Percentiles rank a stretch among this genome's conserved stretches.
phyloP scores from a whole-genome alignment of 2,888 invertebrate species.

The Tineola bisselliella region DNA sequence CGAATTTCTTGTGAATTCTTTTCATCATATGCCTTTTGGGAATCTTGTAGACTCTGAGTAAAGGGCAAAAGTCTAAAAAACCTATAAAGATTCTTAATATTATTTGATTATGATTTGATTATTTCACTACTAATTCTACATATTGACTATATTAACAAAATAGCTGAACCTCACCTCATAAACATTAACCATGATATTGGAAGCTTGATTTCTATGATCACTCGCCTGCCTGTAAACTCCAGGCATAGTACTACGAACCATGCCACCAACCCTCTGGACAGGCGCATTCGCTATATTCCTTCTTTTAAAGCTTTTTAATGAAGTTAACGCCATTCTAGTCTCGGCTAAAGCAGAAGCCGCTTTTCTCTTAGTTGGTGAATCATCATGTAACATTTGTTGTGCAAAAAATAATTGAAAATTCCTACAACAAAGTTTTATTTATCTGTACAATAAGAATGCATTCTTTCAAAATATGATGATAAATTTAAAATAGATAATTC shows the following conservation, averaged over 20 bases:
- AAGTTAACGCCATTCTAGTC: constrained; percentile 80
- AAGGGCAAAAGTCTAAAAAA: too few species aligned
- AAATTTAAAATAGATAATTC: too few species aligned
- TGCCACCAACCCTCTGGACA: constrained; percentile 65
- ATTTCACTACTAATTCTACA: too few species aligned
- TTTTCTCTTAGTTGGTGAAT: constrained; percentile 64
- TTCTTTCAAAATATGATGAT: too few species aligned
- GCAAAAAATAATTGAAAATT: constrained; percentile 79
- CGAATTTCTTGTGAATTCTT: too few species aligned
- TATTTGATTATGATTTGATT: too few species aligned
- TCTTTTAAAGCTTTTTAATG: constrained; percentile 74
- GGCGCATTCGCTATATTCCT: constrained; percentile 57
- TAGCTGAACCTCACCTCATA: constrained; percentile 70
- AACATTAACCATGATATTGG: constrained; percentile 64
- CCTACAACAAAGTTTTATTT: constrained; percentile 37
- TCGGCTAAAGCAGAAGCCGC: constrained; percentile 72
- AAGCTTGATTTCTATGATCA: constrained; percentile 44
- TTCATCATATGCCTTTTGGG: too few species aligned
- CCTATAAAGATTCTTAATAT: too few species aligned
- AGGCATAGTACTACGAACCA: constrained; percentile 58
- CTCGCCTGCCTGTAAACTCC: constrained; percentile 54
- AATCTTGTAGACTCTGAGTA: too few species aligned
- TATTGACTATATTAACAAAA: too few species aligned
- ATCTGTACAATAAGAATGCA: too few species aligned
- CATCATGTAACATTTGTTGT: constrained; percentile 73